Percentiles rank a stretch among this genome's conserved stretches.
Evolutionary conservation across 2,113 vertebrate species (phyloP).

Genomic region (Thalassoma bifasciatum): DNA sequence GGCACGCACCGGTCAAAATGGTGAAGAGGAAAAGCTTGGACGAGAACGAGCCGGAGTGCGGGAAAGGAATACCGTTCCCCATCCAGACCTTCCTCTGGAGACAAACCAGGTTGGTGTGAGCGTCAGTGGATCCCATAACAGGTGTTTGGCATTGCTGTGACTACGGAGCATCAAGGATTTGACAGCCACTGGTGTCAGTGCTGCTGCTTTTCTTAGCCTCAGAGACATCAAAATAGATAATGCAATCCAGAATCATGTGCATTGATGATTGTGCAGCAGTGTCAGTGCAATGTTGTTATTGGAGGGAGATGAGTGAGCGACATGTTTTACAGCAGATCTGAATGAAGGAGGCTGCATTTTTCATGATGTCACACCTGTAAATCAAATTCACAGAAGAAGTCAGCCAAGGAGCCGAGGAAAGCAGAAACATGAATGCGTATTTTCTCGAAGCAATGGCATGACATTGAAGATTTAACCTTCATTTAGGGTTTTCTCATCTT

Average conservation of each 20-base stretch:
- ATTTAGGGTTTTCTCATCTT: not conserved
- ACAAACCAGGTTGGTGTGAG: slow-evolving; percentile 93
- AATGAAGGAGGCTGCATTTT: slow-evolving; percentile 17
- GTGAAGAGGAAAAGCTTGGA: slow-evolving; percentile 98
- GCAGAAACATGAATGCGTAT: not conserved
- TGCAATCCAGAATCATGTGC: not conserved
- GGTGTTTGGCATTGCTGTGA: slow-evolving; percentile 59
- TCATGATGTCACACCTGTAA: slow-evolving; percentile 60
- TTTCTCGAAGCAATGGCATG: not conserved
- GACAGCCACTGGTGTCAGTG: slow-evolving; percentile 14
- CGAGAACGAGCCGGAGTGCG: slow-evolving; percentile 92
- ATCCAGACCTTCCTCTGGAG: slow-evolving; percentile 99
- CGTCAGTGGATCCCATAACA: slow-evolving; percentile 61
- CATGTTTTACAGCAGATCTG: slow-evolving; percentile 1
- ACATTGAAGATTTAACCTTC: not conserved
- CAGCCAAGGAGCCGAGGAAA: not conserved
- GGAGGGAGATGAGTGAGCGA: not conserved
- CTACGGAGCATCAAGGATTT: not conserved
- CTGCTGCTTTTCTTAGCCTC: not conserved
- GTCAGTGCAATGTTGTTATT: too few relatives aligned
- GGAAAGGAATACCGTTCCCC: slow-evolving; percentile 94
- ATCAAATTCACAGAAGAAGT: slow-evolving; percentile 5
- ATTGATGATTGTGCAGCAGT: not conserved
- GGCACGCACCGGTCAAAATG: slow-evolving; percentile 81
- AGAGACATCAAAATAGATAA: not conserved